Evolutionary conservation across 1,140 invertebrate species (phyloP), one percentile per base, ranked within the genome.

Genomic region (Cyrtorhinus lividipennis): DNA sequence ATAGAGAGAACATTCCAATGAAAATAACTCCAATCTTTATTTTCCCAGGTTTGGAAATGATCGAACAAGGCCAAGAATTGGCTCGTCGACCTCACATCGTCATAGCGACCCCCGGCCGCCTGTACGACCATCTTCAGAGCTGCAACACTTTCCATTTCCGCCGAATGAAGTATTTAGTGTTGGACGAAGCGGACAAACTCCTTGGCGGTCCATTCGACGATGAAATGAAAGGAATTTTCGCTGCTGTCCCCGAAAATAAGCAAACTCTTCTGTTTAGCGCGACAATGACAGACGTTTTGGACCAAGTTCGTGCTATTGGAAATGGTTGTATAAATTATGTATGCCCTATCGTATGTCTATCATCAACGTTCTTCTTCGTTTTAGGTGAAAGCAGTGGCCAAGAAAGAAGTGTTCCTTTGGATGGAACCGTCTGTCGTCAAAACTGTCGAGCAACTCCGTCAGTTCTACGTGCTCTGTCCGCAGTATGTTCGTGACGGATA

Each of bases 191-290:
- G 23, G 93, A 96, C 73, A 81, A 87, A 73, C 74, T 94, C 58
- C 75, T 92, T n/a, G 81, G 83, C 23, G 88, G 88, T 65, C 78
- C 83, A 53, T 90, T 88, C 73, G 84, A 90, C 75, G 77, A 84
- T 27, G 86, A 90, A 69, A 78, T 98, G 23, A 78, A 86, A 71
- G 85, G 82, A 59, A 95, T 98, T 69, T 86, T 95, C 70, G 74
- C 80, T 64, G 80, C 81, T 8, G 73, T 98, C 48, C 90, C 94
- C 0, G 81, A 83, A 66, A 81, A 86, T 53, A 80, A 87, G 67
- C 90, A 92, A 71, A 93, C 87, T 22, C 77, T 96, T 27, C 78
- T 98, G 24, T 99, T 98, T 71, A 97, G 94, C 62, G 96, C 96
- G 1, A 99, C 96, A 15, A 92, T 98, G 72, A 95, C 92, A 8